Evolutionary conservation across 2,888 invertebrate genomes (phyloP).

Genomic region (Meiosimyza platycephala): DNA sequence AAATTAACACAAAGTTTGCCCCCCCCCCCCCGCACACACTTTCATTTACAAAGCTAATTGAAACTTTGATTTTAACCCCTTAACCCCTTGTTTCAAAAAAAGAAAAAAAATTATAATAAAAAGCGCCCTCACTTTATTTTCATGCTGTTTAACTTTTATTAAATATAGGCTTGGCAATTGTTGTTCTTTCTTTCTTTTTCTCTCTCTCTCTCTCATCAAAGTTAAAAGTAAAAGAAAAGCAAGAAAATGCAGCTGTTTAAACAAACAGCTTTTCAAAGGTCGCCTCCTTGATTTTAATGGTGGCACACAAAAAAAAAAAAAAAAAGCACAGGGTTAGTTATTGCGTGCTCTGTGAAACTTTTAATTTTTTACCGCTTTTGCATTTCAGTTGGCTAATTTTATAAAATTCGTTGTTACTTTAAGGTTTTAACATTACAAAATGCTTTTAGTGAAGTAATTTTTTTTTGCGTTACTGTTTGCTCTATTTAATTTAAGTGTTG

Average conservation of each 20-base stretch:
- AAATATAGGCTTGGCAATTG: neutral
- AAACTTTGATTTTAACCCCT: neutral
- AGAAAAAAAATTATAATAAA: too few species aligned
- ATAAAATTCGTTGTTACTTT: too few species aligned
- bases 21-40: neutral
- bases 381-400: too few species aligned
- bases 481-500: neutral
- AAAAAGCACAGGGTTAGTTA: too few species aligned
- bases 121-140: neutral
- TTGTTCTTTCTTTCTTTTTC: neutral
- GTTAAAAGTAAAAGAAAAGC: neutral
- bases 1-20: slow-evolving; percentile 24
- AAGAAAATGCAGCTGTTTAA: slow-evolving; percentile 15
- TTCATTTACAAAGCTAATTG: neutral
- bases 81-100: too few species aligned
- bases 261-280: neutral
- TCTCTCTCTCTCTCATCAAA: neutral
- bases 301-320: too few species aligned
- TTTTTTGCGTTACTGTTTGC: neutral
- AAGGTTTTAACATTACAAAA: too few species aligned
- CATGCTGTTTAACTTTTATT: neutral
- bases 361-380: too few species aligned
- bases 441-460: too few species aligned
- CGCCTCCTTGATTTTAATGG: too few species aligned
- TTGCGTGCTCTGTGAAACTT: too few species aligned